Base-by-base conservation (phyloP, 2,113 vertebrate species). In the Collichthys lucidus region DNA sequence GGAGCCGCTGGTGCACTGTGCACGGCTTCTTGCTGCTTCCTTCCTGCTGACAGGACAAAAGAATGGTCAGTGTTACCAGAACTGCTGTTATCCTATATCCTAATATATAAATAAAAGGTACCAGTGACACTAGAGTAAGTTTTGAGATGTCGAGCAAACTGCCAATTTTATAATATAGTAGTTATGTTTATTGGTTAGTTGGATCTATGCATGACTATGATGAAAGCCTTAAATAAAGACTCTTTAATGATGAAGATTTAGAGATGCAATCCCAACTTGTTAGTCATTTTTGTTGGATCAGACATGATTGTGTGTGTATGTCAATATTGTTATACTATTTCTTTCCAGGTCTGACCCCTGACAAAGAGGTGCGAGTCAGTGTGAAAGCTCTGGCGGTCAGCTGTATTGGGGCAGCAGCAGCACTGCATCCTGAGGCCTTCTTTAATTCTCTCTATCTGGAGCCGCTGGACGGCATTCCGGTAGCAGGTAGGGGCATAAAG, bases 371-470 rank as follows among this genome's bases (percentile, higher is more conserved):
- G 64, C 95, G 98, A 64, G 98, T 99, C 80, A 99, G 98, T 1
- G 98, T 99, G 56, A 99, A 99, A 93, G 97, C 98, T 0, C 89
- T 99, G 93, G 97, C 98, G 0, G 94, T 99, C 81, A 97, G 98
- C 87, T 99, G 98, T 77, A 94, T 98, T 0, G 97, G 97, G 22
- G 96, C 97, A 29, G 98, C 98, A 0, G 92, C 97, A 31, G 96
- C 97, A 0, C 95, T 99, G 72, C 95, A 96, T 50, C 98, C 98
- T 0, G 97, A 99, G 74, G 94, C 97, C 46, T 98, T 99, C 94
- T 99, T 99, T 90, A 97, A 96, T 91, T 96, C 94, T 62, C 94
- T 99, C 15, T 99, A 99, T 79, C 93, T 95, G 93, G 92, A 91
- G 29, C 96, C 97, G 44, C 94, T 96, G 57, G 97, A 97, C 46